Evolutionary conservation across 1,140 invertebrate species (phyloP).

Genomic region (Drosophila paulistorum): DNA sequence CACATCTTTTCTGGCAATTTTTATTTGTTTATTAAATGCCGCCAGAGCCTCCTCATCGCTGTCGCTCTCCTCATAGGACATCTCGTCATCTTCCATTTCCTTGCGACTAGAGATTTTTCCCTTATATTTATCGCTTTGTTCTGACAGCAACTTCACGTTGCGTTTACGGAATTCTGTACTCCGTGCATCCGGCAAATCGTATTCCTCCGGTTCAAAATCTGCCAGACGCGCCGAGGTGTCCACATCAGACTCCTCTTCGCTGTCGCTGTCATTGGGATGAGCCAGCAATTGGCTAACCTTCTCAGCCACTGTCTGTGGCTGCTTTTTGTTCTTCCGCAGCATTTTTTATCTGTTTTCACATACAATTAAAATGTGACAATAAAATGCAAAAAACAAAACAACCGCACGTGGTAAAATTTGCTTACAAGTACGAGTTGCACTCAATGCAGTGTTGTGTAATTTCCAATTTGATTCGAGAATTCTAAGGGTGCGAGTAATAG

Average conservation of each 20-base stretch:
- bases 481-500: no score
- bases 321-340: conserved; percentile 66
- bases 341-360: conserved; percentile 43
- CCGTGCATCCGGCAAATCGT: conserved; percentile 84
- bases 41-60: conserved; percentile 44
- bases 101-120: conserved; percentile 87
- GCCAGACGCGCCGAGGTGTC: conserved; percentile 57
- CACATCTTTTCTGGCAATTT: conserved; percentile 32
- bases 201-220: conserved; percentile 84
- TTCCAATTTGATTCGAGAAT: neutral
- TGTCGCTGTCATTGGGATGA: conserved; percentile 68
- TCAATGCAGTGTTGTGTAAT: neutral
- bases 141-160: conserved; percentile 87
- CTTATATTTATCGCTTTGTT: conserved; percentile 88
- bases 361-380: conserved; percentile 1
- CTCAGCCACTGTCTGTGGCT: conserved; percentile 65
- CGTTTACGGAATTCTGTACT: conserved; percentile 86
- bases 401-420: neutral
- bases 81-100: conserved; percentile 73
- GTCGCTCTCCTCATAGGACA: conserved; percentile 43
- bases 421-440: no score
- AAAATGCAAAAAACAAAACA: neutral
- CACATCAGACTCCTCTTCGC: conserved; percentile 59
- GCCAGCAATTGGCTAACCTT: conserved; percentile 64
- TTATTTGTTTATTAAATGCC: neutral